Evolutionary conservation across 1,140 invertebrate genomes (phyloP), one percentile per base, ranked within the genome.

Genomic region (Drosophila santomea): DNA sequence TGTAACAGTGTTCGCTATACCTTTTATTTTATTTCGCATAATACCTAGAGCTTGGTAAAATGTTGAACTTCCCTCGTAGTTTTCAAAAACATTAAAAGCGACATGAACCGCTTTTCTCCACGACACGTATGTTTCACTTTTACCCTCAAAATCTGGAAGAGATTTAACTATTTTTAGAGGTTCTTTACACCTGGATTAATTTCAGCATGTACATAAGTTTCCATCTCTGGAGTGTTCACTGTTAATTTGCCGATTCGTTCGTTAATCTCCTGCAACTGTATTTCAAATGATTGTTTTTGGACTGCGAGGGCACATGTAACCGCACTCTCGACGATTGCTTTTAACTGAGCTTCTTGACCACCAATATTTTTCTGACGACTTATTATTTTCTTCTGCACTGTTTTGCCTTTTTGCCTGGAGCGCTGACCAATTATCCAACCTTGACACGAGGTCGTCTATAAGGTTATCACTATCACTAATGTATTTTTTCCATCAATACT

Each of bases 11-110:
- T 82, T 48, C 6, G 67, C 78, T 8, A 66, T 12, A 6, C 57
- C 67, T 45, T 47, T 78, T 17, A 80, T 58, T 74, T 83, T 83
- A 56, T 78, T 90, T 52, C 71, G 47, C 4, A 80, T 55, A 20
- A 78, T 78, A 20, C 20, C 20, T 1, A 20, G 20, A 20, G 20
- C 20, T 74, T 1, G 17, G 17, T 17, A 17, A 17, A 17, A 17
- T 17, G 17, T 17, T 25, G 61, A 79, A 39, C 66, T 82, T 2
- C 69, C 69, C 4, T 66, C 55, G 38, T 63, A 77, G n/a, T 36
- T 43, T 50, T 74, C 38, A 47, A 57, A 81, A 25, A 81, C 36
- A 61, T 77, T 69, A 51, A 72, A 80, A 23, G 76, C 76, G 39
- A 57, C 64, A 55, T 74, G 50, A 28, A 60, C 58, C 12, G 76